Base-by-base conservation (phyloP, 2,113 vertebrate species). In the Rhinogobius similis region DNA sequence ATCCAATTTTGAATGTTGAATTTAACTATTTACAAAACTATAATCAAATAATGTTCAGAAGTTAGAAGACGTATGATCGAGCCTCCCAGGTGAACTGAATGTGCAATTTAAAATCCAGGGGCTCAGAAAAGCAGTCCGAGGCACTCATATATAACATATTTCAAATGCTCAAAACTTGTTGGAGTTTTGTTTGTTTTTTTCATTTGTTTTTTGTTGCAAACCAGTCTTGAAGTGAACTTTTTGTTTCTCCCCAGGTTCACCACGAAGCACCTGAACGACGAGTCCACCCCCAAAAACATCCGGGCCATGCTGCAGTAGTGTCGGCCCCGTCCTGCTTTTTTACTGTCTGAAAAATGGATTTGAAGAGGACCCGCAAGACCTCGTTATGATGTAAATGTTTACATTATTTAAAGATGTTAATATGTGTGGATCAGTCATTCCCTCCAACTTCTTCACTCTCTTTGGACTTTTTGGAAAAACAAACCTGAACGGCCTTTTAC, bases 341-440 rank as follows among this genome's bases (percentile, higher is more conserved):
- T n/a, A 48, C 24, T 55, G 21, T 46, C 38, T 82, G 80, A 82
- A 81, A n/a, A 79, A 83, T 75, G 78, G 59, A 80, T 76, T 82
- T 91, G 87, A 93, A 93, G 93, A 94, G 95, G 95, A 95, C 95
- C 94, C 88, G 79, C 94, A 93, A 94, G 95, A 95, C 94, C 95
- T 97, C 96, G 94, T 36, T 93, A 96, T 96, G 95, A 97, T 98
- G 96, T 96, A 96, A 93, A 97, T 98, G 97, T 99, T 99, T 98
- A 98, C 97, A 97, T 97, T 97, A 98, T 98, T 98, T 99, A 98
- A 96, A 94, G 92, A 94, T 98, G 96, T 98, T 96, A 92, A 97
- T 97, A 96, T 95, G 95, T 95, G 94, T 95, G 86, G 84, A 75
- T 83, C 79, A 84, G 82, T 85, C 81, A 68, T 81, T 88, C 87